Conservation (phyloP, 2,113 vertebrate species). For the Gallinago media region DNA sequence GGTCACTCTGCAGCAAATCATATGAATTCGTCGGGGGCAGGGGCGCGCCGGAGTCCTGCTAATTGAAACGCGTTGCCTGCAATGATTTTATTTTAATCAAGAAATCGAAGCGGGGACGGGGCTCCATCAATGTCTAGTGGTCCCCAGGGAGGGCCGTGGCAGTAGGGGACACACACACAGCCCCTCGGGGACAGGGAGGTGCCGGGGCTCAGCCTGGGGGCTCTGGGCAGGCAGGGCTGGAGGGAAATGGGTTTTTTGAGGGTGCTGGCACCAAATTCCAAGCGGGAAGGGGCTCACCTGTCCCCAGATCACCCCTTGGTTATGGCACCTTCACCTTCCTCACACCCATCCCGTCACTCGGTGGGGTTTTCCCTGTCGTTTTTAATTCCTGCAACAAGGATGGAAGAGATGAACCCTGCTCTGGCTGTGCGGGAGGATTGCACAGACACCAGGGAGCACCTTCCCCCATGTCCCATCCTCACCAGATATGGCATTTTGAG, state of each 20-base stretch:
- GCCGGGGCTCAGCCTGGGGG: fast-evolving
- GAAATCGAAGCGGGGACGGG: fast-evolving
- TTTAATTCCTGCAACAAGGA: fast-evolving
- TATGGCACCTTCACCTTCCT: neutral
- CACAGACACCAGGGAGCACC: neutral
- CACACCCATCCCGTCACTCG: fast-evolving
- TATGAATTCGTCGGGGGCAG: neutral
- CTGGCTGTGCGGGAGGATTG: neutral
- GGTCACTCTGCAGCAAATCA: neutral
- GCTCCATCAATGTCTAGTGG: fast-evolving
- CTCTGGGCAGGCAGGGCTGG: neutral
- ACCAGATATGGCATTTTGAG: neutral
- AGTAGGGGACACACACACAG: neutral
- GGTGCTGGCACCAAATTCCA: neutral
- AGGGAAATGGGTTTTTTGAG: neutral
- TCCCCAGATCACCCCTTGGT: fast-evolving
- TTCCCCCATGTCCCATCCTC: neutral
- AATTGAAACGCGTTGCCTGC: neutral
- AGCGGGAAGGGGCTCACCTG: neutral
- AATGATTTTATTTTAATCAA: neutral
- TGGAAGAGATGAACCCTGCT: fast-evolving
- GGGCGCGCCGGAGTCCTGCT: fast-evolving
- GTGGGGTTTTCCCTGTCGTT: neutral
- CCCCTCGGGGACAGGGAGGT: neutral
- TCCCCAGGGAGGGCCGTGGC: neutral